A percentile compares a stretch with the other conserved stretches of the same genome.
phyloP scores from a whole-genome alignment of 2,113 vertebrate genomes.

The Megaleporinus macrocephalus region DNA sequence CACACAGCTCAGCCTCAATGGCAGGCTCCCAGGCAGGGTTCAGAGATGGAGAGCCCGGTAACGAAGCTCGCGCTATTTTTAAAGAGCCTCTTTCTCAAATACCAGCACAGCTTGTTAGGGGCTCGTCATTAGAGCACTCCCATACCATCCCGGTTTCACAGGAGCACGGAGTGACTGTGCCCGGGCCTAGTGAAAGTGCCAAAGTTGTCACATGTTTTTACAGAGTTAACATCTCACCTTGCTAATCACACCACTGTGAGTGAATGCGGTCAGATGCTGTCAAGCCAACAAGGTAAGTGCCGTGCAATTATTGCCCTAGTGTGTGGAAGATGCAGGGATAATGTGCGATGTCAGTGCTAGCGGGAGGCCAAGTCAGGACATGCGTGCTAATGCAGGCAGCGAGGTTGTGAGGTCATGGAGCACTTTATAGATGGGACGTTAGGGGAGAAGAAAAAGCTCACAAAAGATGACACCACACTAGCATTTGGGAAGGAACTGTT shows the following conservation, averaged over 20 bases:
- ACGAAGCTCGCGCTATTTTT: conserved; percentile 54
- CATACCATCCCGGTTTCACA: conserved; percentile 39
- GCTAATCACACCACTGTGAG: conserved; percentile 50
- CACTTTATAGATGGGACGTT: neutral
- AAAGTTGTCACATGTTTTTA: conserved; percentile 61
- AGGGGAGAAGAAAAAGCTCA: neutral
- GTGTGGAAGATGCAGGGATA: conserved; percentile 42
- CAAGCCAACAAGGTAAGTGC: conserved; percentile 54
- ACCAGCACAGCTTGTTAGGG: conserved; percentile 59
- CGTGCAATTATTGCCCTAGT: conserved; percentile 45
- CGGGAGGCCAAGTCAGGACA: conserved; percentile 37
- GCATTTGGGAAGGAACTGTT: neutral
- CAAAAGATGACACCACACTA: neutral
- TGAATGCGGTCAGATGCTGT: conserved; percentile 55
- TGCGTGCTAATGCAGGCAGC: conserved; percentile 7
- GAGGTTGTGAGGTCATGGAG: conserved; percentile 21
- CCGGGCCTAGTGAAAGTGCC: conserved; percentile 52
- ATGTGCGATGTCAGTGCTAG: conserved; percentile 32
- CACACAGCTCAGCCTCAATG: conserved; percentile 49
- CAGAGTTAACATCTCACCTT: conserved; percentile 59
- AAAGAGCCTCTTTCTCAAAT: conserved; percentile 53
- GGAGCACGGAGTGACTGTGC: conserved; percentile 48
- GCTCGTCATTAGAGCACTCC: conserved; percentile 54
- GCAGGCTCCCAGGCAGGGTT: conserved; percentile 41
- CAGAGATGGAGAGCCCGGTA: conserved; percentile 49